phyloP scores from a whole-genome alignment of 2,797 vertebrate genomes.

The Hirundo rustica region DNA sequence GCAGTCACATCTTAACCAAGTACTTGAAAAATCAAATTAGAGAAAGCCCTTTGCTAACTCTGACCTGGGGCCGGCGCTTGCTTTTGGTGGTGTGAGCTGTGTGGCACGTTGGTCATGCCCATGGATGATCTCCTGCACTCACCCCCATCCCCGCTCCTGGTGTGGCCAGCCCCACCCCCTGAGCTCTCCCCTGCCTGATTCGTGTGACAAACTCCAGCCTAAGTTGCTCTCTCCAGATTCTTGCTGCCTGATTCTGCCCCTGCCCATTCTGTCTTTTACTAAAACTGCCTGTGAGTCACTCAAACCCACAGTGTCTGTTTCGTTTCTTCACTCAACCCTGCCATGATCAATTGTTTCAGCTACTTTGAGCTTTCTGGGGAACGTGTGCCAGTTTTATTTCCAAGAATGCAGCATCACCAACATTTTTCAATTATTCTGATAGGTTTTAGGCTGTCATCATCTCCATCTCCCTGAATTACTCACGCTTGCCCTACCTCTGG shows the following conservation, averaged over 20 bases:
- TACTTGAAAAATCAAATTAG: background rate
- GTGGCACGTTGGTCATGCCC: fast-evolving
- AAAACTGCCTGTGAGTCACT: background rate
- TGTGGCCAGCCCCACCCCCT: background rate
- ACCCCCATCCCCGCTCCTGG: fast-evolving
- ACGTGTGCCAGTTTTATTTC: slow-evolving; percentile 45
- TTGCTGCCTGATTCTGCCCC: background rate
- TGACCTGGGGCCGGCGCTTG: background rate
- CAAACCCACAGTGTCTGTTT: background rate
- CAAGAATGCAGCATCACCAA: slow-evolving; percentile 38
- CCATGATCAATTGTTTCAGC: slow-evolving; percentile 40
- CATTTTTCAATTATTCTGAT: slow-evolving; percentile 51
- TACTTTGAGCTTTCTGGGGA: background rate
- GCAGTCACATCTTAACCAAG: background rate
- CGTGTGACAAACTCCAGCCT: background rate
- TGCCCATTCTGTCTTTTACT: background rate
- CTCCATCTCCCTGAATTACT: background rate
- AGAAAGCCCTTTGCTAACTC: background rate
- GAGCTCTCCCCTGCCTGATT: background rate
- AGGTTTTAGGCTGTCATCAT: slow-evolving; percentile 47
- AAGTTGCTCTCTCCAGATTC: background rate
- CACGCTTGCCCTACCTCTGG: slow-evolving; percentile 7
- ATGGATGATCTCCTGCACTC: background rate
- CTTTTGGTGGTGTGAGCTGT: background rate
- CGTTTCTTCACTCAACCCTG: background rate